phyloP scores from a whole-genome alignment of 92 coral and sea anemone species.

The Porites evermanni region DNA sequence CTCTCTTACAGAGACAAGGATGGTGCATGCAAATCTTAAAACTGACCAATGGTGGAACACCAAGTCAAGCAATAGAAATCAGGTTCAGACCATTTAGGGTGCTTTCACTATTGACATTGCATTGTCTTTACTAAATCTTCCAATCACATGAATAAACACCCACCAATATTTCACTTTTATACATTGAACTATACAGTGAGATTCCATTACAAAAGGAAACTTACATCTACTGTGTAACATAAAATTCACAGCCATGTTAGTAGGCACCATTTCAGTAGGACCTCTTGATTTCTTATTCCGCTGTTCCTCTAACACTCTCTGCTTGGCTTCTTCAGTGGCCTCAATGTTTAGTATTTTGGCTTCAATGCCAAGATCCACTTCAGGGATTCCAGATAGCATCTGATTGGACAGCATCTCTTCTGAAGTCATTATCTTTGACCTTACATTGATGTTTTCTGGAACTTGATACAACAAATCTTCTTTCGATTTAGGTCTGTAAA shows the following conservation, averaged over 20 bases:
- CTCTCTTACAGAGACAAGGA: too few species aligned
- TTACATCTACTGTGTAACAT: conserved; percentile 98
- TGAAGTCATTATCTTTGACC: conserved; percentile 91
- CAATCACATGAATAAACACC: too few species aligned
- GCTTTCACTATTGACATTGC: too few species aligned
- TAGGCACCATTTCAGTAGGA: conserved; percentile 97
- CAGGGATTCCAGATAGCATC: conserved; percentile 99
- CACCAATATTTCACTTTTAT: too few species aligned
- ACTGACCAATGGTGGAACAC: too few species aligned
- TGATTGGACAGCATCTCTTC: conserved; percentile 99
- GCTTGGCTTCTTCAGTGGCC: conserved; percentile 98
- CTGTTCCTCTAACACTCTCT: conserved; percentile 85
- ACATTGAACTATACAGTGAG: not conserved
- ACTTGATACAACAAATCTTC: conserved; percentile 90
- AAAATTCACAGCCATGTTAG: conserved; percentile 96
- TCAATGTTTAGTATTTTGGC: conserved; percentile 98
- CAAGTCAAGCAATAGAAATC: too few species aligned
- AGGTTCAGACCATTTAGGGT: too few species aligned
- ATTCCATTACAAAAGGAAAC: conserved; percentile 22
- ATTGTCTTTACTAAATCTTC: too few species aligned
- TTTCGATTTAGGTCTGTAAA: conserved; percentile 80
- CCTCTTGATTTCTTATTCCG: conserved; percentile 77
- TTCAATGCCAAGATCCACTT: conserved; percentile 95
- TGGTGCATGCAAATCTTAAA: too few species aligned
- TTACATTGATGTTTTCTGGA: conserved; percentile 90